phyloP scores from a whole-genome alignment of 2,113 vertebrate genomes.

The Xenopus laevis region DNA sequence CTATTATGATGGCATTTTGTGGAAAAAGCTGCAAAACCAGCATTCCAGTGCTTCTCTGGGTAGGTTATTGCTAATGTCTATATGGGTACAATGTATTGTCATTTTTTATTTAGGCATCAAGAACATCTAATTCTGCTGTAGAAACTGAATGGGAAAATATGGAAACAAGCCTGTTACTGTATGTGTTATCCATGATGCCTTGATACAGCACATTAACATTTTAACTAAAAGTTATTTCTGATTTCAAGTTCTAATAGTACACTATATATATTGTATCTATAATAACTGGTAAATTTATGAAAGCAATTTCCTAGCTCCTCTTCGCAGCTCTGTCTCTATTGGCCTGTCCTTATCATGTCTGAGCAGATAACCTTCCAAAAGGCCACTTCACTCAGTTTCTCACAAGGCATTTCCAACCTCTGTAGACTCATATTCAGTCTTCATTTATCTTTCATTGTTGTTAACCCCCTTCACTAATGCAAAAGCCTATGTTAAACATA shows the following conservation, averaged over 20 bases:
- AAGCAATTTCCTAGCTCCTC: conserved; percentile 2
- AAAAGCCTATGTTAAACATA: neutral
- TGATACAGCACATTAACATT: neutral
- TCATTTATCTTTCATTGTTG: neutral
- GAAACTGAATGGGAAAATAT: neutral
- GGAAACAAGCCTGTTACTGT: neutral
- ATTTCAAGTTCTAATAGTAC: neutral
- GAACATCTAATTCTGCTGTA: neutral
- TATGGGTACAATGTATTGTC: too few species aligned
- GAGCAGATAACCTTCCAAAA: conserved; percentile 9
- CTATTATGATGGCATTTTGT: too few species aligned
- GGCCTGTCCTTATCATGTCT: conserved; percentile 5
- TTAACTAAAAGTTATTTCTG: neutral
- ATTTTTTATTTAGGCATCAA: too few species aligned
- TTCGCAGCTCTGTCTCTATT: neutral
- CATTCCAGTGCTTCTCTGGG: too few species aligned
- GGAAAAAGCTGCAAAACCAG: too few species aligned
- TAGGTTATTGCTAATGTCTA: too few species aligned
- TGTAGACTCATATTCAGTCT: neutral
- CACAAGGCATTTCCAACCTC: neutral
- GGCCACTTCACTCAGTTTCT: neutral
- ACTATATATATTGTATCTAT: neutral
- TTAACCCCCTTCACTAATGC: neutral
- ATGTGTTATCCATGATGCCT: neutral
- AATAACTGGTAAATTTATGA: conserved; percentile 1